phyloP scores from a whole-genome alignment of 1,140 invertebrate species.

The Nautilus pompilius region DNA sequence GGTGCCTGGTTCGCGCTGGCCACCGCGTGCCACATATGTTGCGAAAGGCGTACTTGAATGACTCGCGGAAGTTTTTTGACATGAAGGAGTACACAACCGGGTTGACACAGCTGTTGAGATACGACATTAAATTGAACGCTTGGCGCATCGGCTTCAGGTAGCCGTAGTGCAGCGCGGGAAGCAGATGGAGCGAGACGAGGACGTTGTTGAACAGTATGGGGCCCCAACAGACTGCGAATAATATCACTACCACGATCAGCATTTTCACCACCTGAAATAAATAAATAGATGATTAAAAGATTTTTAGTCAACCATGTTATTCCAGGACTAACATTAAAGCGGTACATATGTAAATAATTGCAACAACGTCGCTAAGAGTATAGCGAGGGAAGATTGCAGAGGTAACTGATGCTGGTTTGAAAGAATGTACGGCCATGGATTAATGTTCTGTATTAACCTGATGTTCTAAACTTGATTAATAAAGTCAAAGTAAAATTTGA shows the following conservation, averaged over 20 bases:
- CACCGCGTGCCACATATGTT: not conserved
- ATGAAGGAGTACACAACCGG: constrained; percentile 78
- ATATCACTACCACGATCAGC: constrained; percentile 56
- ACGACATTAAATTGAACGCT: constrained; percentile 64
- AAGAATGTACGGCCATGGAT: too few relatives aligned
- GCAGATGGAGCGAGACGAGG: constrained; percentile 59
- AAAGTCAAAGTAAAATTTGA: too few relatives aligned
- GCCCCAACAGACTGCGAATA: constrained; percentile 60
- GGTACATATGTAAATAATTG: too few relatives aligned
- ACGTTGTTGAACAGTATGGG: constrained; percentile 52
- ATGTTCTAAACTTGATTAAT: too few relatives aligned
- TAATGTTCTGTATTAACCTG: too few relatives aligned
- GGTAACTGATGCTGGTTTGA: too few relatives aligned
- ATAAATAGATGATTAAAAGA: not conserved
- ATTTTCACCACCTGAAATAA: constrained; percentile 57
- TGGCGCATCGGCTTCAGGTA: constrained; percentile 64
- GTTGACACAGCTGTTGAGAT: constrained; percentile 68
- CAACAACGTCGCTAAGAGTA: too few relatives aligned
- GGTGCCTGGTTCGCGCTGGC: not conserved
- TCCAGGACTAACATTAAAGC: too few relatives aligned
- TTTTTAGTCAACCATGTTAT: too few relatives aligned
- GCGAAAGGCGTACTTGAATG: constrained; percentile 57
- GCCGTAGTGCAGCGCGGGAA: constrained; percentile 59
- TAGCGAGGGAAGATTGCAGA: too few relatives aligned
- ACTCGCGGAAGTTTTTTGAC: constrained; percentile 72